Percentiles rank a stretch among this genome's conserved stretches.
phyloP scores from a whole-genome alignment of 2,113 vertebrate genomes.

The Anthoscopus minutus region DNA sequence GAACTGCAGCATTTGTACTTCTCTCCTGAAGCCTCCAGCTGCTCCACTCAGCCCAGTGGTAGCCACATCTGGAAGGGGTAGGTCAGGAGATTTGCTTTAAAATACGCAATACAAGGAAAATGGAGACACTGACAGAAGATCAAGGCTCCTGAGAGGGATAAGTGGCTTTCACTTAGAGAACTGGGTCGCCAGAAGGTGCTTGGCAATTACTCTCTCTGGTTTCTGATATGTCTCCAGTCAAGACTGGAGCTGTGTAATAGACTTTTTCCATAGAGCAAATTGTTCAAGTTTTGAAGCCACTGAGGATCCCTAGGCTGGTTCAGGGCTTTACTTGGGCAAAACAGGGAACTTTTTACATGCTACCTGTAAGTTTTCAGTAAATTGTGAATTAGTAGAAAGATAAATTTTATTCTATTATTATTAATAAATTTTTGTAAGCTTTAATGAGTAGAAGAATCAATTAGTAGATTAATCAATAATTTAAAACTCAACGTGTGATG shows the following conservation, averaged over 20 bases:
- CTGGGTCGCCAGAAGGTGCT: background rate
- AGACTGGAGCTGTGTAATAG: background rate
- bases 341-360: background rate
- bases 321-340: background rate
- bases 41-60: background rate
- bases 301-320: background rate
- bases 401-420: background rate
- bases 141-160: background rate
- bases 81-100: background rate
- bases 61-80: rapidly evolving
- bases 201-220: background rate
- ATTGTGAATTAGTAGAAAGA: background rate
- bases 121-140: background rate
- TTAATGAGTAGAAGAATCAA: background rate
- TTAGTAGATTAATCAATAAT: background rate
- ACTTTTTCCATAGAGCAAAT: background rate
- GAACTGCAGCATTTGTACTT: background rate
- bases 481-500: background rate
- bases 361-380: background rate
- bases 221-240: background rate
- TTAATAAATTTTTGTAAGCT: background rate
- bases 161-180: background rate
- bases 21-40: background rate
- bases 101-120: background rate
- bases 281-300: background rate